phyloP scores from a whole-genome alignment of 2,113 vertebrate species.

The Cettia cetti region DNA sequence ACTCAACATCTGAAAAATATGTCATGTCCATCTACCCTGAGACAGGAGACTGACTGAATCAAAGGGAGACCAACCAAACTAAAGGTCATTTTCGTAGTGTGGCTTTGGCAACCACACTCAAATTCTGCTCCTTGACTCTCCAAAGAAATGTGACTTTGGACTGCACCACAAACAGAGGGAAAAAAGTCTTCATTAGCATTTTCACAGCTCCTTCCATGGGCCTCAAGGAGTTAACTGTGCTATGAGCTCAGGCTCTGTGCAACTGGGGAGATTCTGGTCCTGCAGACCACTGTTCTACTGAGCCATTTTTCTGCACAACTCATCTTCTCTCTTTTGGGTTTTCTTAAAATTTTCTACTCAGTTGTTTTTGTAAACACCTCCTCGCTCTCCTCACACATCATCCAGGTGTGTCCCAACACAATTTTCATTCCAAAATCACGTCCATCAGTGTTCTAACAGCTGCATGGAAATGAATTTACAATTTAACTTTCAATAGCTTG shows the following conservation, averaged over 20 bases:
- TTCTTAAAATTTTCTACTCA: background rate
- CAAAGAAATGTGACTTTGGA: background rate
- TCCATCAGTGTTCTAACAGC: background rate
- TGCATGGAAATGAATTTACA: background rate
- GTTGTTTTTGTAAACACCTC: background rate
- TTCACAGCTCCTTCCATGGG: background rate
- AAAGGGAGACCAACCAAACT: background rate
- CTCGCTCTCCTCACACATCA: background rate
- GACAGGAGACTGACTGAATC: background rate
- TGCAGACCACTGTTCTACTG: background rate
- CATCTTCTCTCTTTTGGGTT: background rate
- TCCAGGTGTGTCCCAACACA: background rate
- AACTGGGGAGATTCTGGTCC: background rate
- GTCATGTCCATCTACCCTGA: background rate
- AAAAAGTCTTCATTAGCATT: background rate
- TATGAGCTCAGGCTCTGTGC: background rate
- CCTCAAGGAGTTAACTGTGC: background rate
- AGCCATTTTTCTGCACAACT: background rate
- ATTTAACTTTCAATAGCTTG: background rate
- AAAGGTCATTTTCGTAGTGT: fast-evolving
- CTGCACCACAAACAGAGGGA: background rate
- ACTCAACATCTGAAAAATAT: background rate
- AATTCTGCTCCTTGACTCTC: background rate
- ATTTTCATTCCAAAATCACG: background rate
- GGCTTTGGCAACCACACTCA: background rate